Base-by-base conservation (phyloP, 2,113 vertebrate species). In the Glaucidium brasilianum region DNA sequence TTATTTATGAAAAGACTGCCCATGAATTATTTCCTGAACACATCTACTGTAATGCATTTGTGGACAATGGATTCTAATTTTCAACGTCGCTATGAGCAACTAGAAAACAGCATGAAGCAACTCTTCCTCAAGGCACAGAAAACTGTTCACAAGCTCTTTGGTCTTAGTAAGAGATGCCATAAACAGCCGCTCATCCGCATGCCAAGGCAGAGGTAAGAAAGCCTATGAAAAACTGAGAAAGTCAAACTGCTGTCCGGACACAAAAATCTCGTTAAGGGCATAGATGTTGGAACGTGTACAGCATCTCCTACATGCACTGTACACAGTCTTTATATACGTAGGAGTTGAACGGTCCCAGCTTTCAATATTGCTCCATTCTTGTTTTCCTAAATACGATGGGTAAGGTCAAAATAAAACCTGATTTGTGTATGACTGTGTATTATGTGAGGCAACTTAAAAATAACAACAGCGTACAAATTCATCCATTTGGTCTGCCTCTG, bases 81-180 rank as follows among this genome's bases (percentile, higher is more conserved):
- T 96, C 99, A 99, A 77, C 98, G 99, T 58, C 98, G 99, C 35
- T 99, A 99, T 11, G 99, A 99, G 81, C 99, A 99, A 96, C 98
- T 99, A 93, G 99, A 99, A 95, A 99, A 60, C 98, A 99, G 97
- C 98, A 99, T 99, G 99, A 98, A 97, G 50, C 98, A 98, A 20
- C 99, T 99, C 41, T 99, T 98, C 95, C 98, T 97, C 68, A 99
- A 99, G 96, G 99, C 99, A 9, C 98, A 99, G 96, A 98, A 98
- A 96, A 99, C 99, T 66, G 98, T 99, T 80, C 99, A 99, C 97
- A 99, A 99, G 95, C 99, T 99, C 96, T 99, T 99, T 89, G 99
- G 99, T 92, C 99, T 99, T 59, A 99, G 99, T 95, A 99, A 99
- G 97, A 98, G 99, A 81, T 99, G 99, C 88, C 99, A 99, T 91